These are phyloP conservation scores for Tetragonisca angustula DNA, from an alignment of 2,888 invertebrate genomes.

Conservation along the genomic window DNA sequence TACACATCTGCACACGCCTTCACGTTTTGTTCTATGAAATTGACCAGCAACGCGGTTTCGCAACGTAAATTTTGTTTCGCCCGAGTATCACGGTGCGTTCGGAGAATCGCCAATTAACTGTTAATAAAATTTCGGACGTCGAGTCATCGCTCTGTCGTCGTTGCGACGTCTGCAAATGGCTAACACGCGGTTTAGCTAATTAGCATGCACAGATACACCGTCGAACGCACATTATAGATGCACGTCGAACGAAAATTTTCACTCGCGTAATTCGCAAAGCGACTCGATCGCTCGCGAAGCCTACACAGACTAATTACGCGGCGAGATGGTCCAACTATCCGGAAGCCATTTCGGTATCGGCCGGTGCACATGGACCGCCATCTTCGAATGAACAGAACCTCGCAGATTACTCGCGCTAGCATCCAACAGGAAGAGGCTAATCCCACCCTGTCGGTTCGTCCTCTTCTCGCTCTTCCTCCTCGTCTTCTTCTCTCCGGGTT, in stretches of 20 bases:
- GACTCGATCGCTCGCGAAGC: neutral
- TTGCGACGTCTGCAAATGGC: neutral
- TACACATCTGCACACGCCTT: neutral
- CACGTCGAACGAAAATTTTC: neutral
- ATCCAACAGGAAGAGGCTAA: constrained; percentile 51
- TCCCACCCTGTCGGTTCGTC: constrained; percentile 37
- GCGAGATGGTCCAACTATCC: neutral
- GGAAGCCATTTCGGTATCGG: constrained; percentile 26
- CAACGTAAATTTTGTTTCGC: neutral
- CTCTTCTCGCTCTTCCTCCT: constrained; percentile 14
- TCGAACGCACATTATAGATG: too few species aligned
- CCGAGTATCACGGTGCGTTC: neutral
- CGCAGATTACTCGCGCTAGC: constrained; percentile 64
- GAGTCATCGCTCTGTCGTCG: neutral
- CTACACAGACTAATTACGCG: neutral
- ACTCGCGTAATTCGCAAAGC: neutral
- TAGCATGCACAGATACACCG: neutral
- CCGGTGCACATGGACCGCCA: constrained; percentile 55
- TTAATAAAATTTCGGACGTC: neutral
- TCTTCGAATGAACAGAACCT: constrained; percentile 70
- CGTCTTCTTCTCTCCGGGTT: neutral
- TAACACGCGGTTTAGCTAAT: neutral
- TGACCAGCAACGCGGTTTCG: neutral
- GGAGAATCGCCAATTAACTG: neutral
- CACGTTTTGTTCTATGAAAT: neutral